Evolutionary conservation across 1,140 invertebrate species (phyloP).

Genomic region (Plodia interpunctella): DNA sequence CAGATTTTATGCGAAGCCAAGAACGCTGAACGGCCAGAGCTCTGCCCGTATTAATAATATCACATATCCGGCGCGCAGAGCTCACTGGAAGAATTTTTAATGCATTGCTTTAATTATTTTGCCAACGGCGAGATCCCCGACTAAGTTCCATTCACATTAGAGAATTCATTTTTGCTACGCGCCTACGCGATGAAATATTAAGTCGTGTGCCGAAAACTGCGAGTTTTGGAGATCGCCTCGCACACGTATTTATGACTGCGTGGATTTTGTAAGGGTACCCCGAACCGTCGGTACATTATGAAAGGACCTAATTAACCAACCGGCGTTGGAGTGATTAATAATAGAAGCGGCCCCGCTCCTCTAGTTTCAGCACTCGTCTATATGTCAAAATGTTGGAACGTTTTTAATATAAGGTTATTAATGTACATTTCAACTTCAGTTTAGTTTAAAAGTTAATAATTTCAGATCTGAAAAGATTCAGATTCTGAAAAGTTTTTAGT

Average conservation of each 20-base stretch:
- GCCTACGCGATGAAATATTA: constrained; percentile 65
- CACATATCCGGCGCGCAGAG: constrained; percentile 61
- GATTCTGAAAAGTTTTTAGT: no score
- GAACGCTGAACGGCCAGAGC: constrained; percentile 28
- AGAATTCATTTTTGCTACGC: constrained; percentile 69
- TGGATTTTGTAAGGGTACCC: constrained; percentile 55
- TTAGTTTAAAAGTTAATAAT: not conserved
- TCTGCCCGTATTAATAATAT: constrained; percentile 64
- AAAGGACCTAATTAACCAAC: constrained; percentile 66
- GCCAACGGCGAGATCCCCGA: constrained; percentile 37
- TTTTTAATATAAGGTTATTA: not conserved
- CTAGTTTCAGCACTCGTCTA: constrained; percentile 6
- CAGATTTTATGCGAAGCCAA: constrained; percentile 24
- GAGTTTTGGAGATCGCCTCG: constrained; percentile 59
- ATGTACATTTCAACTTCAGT: not conserved
- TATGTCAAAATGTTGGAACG: constrained; percentile 4
- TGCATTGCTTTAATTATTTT: constrained; percentile 74
- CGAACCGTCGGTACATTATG: constrained; percentile 66
- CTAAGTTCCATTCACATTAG: constrained; percentile 74
- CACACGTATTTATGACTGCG: constrained; percentile 50
- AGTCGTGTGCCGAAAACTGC: constrained; percentile 65
- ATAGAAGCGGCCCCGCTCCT: constrained; percentile 32
- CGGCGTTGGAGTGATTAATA: constrained; percentile 52
- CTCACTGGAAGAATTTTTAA: constrained; percentile 72
- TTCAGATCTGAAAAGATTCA: no score